These are phyloP conservation scores for Odontocerum albicorne DNA, from an alignment of 2,888 invertebrate genomes.

Conservation along the genomic window DNA sequence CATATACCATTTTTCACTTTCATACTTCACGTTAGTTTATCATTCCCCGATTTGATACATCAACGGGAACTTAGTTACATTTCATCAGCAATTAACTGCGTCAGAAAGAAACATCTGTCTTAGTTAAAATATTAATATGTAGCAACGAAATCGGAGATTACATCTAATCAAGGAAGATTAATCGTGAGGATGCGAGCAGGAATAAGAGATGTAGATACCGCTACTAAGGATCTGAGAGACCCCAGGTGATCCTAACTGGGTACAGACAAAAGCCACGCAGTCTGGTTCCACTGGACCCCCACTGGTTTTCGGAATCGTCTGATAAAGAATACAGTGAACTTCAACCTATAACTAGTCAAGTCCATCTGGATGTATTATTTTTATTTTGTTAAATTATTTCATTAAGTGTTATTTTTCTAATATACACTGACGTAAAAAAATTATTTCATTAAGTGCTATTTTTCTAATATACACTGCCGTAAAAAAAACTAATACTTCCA, in stretches of 20 bases:
- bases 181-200: background rate
- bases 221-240: constrained; percentile 1
- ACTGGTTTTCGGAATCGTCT: constrained; percentile 15
- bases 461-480: no score
- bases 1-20: background rate
- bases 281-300: constrained; percentile 26
- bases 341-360: no score
- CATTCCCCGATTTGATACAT: background rate
- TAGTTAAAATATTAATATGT: background rate
- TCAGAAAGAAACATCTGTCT: constrained; percentile 14
- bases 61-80: background rate
- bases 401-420: no score
- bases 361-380: no score
- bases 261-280: constrained; percentile 34
- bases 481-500: no score
- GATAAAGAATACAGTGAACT: background rate
- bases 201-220: constrained; percentile 3
- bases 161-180: constrained; percentile 17
- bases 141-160: background rate
- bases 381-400: no score
- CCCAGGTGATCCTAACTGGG: background rate
- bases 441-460: no score
- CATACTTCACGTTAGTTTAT: constrained; percentile 1
- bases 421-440: no score
- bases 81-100: constrained; percentile 15